Conservation (phyloP, 1,140 invertebrate genomes). For the Orchesella cincta region DNA sequence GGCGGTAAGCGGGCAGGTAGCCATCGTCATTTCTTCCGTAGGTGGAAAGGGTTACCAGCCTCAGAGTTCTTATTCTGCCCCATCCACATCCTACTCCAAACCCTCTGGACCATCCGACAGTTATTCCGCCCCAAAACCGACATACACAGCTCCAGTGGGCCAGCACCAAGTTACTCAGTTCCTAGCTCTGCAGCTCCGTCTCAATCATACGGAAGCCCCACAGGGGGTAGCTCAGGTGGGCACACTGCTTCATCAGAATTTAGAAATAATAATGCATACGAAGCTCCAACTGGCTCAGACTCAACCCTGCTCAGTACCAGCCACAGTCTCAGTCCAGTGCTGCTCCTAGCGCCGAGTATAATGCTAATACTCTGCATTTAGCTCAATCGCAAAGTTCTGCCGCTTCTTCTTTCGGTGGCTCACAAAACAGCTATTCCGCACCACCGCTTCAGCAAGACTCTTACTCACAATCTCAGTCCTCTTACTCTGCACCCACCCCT, state of each 20-base stretch:
- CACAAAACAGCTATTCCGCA: slow-evolving; percentile 42
- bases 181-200: slow-evolving; percentile 4
- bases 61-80: slow-evolving; percentile 32
- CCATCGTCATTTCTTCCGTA: slow-evolving; percentile 41
- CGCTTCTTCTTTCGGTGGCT: slow-evolving; percentile 24
- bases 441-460: not conserved
- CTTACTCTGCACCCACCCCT: slow-evolving; percentile 4
- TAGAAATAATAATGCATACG: slow-evolving; percentile 13
- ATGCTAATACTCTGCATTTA: slow-evolving; percentile 20
- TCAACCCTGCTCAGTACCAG: slow-evolving; percentile 43
- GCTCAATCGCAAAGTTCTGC: slow-evolving; percentile 11
- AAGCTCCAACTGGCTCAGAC: not conserved
- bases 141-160: slow-evolving; percentile 18
- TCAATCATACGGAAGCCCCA: slow-evolving; percentile 3
- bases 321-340: slow-evolving; percentile 17
- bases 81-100: slow-evolving; percentile 19
- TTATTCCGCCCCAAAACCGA: not conserved
- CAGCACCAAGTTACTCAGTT: slow-evolving; percentile 3
- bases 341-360: slow-evolving; percentile 4
- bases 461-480: not conserved
- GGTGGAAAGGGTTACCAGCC: slow-evolving; percentile 9
- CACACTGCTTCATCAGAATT: not conserved
- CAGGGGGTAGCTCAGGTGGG: slow-evolving; percentile 18
- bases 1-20: slow-evolving; percentile 17
- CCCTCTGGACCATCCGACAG: slow-evolving; percentile 5